Percentiles rank a stretch among this genome's conserved stretches.
Conservation (phyloP, 2,113 vertebrate species). For the Petromus typicus region DNA sequence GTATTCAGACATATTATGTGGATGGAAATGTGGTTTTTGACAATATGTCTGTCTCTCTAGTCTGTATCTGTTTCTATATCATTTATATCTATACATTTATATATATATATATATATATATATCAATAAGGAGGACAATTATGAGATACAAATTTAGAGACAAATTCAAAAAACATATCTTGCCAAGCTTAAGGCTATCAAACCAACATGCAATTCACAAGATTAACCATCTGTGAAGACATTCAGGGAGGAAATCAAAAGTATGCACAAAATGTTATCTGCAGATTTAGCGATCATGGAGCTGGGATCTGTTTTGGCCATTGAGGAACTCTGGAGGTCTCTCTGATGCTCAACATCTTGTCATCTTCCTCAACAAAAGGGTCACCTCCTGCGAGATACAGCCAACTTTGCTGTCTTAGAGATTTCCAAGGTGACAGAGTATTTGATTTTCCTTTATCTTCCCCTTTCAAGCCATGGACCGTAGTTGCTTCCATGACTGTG, state of each 20-base stretch:
- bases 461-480: not conserved
- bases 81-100: not conserved
- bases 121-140: slow-evolving; percentile 30
- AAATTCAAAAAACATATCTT: not conserved
- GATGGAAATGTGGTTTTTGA: slow-evolving; percentile 34
- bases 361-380: not conserved
- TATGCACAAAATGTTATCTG: not conserved
- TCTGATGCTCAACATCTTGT: not conserved
- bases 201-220: not conserved
- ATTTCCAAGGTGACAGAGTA: not conserved
- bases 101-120: not conserved
- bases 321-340: not conserved
- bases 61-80: not conserved
- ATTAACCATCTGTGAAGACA: slow-evolving; percentile 34
- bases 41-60: not conserved
- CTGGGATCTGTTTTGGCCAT: not conserved
- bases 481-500: not conserved
- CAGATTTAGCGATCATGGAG: not conserved
- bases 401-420: not conserved
- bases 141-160: slow-evolving; percentile 8
- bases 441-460: not conserved
- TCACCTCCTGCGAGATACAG: not conserved
- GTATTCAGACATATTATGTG: not conserved
- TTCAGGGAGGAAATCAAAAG: not conserved
- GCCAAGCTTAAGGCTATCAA: slow-evolving; percentile 38